These are phyloP conservation scores for Gadus chalcogrammus DNA, from an alignment of 2,113 vertebrate genomes.

Conservation along the genomic window DNA sequence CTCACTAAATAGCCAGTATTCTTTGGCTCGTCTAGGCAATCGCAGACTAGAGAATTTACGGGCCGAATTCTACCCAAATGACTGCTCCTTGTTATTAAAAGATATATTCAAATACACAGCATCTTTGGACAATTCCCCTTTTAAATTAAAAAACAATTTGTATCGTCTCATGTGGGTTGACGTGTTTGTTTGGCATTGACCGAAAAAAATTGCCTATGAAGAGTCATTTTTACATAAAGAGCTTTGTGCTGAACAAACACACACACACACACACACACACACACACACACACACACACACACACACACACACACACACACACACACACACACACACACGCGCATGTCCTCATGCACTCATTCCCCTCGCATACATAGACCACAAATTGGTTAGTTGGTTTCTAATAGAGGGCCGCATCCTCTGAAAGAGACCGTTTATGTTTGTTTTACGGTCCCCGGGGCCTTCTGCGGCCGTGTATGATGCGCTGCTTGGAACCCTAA, in stretches of 20 bases:
- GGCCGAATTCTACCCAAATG: no score
- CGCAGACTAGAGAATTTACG: no score
- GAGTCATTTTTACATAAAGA: background rate
- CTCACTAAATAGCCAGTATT: no score
- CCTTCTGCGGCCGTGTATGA: constrained; percentile 37
- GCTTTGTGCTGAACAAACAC: background rate
- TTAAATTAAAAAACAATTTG: background rate
- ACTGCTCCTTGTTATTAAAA: no score
- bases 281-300: background rate
- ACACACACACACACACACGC: background rate
- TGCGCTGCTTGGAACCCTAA: constrained; percentile 44
- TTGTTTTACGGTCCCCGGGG: constrained; percentile 47
- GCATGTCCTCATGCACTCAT: constrained; percentile 11
- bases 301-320: background rate
- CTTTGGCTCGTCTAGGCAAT: no score
- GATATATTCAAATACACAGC: no score
- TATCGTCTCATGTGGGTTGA: background rate
- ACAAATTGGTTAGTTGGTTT: constrained; percentile 15
- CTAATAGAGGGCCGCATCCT: constrained; percentile 42
- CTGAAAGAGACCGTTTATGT: constrained; percentile 33
- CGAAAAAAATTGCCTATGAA: background rate
- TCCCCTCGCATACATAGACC: constrained; percentile 17
- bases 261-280: background rate
- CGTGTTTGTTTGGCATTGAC: background rate
- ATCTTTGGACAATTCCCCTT: background rate